Evolutionary conservation across 2,113 vertebrate genomes (phyloP), one percentile per base, ranked within the genome.

Genomic region (Lanius collurio): DNA sequence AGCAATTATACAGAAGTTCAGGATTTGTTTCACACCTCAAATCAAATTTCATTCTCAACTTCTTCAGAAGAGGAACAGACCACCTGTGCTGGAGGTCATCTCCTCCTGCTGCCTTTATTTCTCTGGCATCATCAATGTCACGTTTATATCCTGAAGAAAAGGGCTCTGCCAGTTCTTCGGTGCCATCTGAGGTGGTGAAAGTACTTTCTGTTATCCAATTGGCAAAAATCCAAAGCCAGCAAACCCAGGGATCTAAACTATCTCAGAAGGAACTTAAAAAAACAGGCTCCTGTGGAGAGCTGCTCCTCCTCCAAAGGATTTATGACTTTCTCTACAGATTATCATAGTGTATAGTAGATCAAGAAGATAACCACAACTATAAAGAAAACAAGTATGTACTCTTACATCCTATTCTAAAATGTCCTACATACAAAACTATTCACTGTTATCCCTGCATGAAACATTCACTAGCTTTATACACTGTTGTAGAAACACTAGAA

Each of bases 111-210:
- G 44, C 53, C 49, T 83, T 60, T 76, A 42, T 22, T 83, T 71
- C 41, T 35, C 22, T 49, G 39, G 62, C 69, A 68, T 41, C 1
- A 7, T 31, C 0, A 0, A n/a, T 0, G 10, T n/a, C 42, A 60
- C 16, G 7, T 37, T 79, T 64, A 9, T 5, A 30, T 26, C 37
- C 63, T 17, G 33, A 83, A 60, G 30, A 35, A 39, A 90, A 85
- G 39, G 55, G 12, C 27, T 30, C 39, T 73, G 7, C 30, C 2
- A 1, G 37, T 59, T 73, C 49, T 44, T 68, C 63, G 44, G 35
- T 6, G 13, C 14, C 6, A 49, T 75, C n/a, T 17, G 37, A 83
- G 53, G 46, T 24, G 44, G 37, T 62, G 23, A 64, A 76, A 88
- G 39, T 28, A 6, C 12, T 94, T 37, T 73, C 31, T 24, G 7